These are phyloP conservation scores for Scrobipalpa costella DNA, from an alignment of 2,888 invertebrate species.

Conservation along the genomic window DNA sequence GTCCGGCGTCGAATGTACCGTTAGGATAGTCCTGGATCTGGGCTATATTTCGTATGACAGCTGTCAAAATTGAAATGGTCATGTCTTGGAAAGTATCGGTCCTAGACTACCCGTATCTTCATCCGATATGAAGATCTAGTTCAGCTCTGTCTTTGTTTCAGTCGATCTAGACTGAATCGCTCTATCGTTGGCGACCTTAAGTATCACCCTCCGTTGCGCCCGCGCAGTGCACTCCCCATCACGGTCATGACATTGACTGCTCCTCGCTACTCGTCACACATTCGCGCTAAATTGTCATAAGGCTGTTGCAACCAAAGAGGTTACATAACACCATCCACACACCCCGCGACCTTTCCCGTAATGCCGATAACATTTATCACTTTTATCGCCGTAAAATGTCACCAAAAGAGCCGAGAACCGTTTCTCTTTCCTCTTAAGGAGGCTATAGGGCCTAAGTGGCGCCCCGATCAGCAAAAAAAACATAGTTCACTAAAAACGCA, in stretches of 20 bases:
- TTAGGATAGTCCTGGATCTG: too few relatives aligned
- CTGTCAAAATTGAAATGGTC: too few relatives aligned
- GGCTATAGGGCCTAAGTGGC: too few relatives aligned
- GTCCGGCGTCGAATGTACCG: too few relatives aligned
- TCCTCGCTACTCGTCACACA: conserved; percentile 45
- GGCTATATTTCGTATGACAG: too few relatives aligned
- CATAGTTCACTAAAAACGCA: too few relatives aligned
- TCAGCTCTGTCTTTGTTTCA: too few relatives aligned
- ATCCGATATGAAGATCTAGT: too few relatives aligned
- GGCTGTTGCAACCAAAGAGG: conserved; percentile 48
- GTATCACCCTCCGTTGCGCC: conserved; percentile 34
- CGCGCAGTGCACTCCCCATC: conserved; percentile 53
- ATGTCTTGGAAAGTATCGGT: too few relatives aligned
- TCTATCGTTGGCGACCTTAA: neutral
- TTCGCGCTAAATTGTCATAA: conserved; percentile 51
- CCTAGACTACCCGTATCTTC: too few relatives aligned
- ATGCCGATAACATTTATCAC: conserved; percentile 39
- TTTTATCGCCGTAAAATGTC: conserved; percentile 39
- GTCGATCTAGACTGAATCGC: neutral
- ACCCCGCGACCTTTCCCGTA: conserved; percentile 53
- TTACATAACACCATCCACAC: conserved; percentile 58
- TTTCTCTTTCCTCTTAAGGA: neutral
- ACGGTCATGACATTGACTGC: conserved; percentile 72
- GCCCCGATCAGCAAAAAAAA: too few relatives aligned
- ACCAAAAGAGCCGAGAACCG: conserved; percentile 31